Base-by-base conservation (phyloP, 2,113 vertebrate species). In the Collichthys lucidus region DNA sequence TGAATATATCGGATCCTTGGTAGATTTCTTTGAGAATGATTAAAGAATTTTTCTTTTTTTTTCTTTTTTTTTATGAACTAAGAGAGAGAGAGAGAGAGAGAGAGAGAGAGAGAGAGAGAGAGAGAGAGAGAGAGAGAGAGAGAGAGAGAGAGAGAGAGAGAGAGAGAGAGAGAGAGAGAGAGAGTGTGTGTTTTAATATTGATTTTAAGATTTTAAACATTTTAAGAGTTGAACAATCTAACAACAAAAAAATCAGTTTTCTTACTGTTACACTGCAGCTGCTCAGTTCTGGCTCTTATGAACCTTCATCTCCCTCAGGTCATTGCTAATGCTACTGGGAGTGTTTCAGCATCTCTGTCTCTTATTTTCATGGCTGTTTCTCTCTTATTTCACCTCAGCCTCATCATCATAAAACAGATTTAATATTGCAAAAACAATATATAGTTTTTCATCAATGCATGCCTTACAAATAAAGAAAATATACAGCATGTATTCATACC, bases 221-320 rank as follows among this genome's bases (percentile, higher is more conserved):
- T 64, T 63, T 6, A 31, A 16, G 2, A 24, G 19, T 22, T 40
- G 50, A 42, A 42, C 3, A 12, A 22, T 44, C 59, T 59, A n/a
- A 40, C 35, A 40, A 40, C 35, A 60, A 40, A 31, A 15, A 29
- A 55, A 5, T 29, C 4, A 1, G 20, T n/a, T 79, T 15, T 56
- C 14, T 24, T 16, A 24, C 77, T 40, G 15, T 52, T 16, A 29
- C 17, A 31, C 10, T 53, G 19, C 47, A 24, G 56, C 47, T 40
- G 60, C 47, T 62, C 14, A n/a, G 40, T 72, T 73, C n/a, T 73
- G 24, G 42, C 73, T 57, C 24, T 50, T 64, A 5, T 31, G 47
- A 50, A 61, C 24, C 11, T 70, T 74, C 83, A 65, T 64, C 61
- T 59, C 19, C 60, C 47, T 3, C 19, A 80, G 19, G 72, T 60